These are phyloP conservation scores for Crambe crambe DNA, from an alignment of 37 sponge, comb jelly and placozoan species.

Conservation along the genomic window DNA sequence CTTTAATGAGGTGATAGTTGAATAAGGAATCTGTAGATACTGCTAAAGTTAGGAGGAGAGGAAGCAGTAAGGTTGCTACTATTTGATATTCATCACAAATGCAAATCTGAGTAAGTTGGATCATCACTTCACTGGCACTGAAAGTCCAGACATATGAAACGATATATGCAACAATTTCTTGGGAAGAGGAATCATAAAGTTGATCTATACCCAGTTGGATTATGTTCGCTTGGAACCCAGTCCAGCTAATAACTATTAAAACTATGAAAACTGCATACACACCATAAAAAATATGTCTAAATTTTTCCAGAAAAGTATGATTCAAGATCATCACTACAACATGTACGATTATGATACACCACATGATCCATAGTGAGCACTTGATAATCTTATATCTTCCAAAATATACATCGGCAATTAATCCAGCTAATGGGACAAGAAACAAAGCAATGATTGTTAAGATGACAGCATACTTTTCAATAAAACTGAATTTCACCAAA, in stretches of 20 bases:
- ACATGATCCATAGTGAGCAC: too few species aligned
- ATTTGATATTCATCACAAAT: not conserved
- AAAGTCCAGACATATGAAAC: not conserved
- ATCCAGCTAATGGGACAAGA: not conserved
- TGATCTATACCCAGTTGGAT: not conserved
- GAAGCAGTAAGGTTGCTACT: not conserved
- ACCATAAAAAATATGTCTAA: too few species aligned
- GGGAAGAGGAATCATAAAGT: not conserved
- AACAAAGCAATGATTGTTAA: not conserved
- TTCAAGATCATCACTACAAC: too few species aligned
- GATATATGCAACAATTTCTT: not conserved
- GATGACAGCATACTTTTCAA: not conserved
- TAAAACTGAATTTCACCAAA: not conserved
- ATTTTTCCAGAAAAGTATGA: too few species aligned
- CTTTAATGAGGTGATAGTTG: not conserved
- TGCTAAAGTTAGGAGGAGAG: not conserved
- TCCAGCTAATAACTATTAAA: too few species aligned
- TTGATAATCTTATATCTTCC: not conserved
- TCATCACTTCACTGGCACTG: not conserved
- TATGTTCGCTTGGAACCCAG: not conserved
- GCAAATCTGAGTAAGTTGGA: not conserved
- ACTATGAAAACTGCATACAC: too few species aligned
- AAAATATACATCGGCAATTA: constrained; percentile 6
- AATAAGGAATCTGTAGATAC: not conserved
- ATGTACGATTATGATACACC: too few species aligned